Base-by-base conservation (phyloP, 2,888 invertebrate genomes). In the Amitus sp. region DNA sequence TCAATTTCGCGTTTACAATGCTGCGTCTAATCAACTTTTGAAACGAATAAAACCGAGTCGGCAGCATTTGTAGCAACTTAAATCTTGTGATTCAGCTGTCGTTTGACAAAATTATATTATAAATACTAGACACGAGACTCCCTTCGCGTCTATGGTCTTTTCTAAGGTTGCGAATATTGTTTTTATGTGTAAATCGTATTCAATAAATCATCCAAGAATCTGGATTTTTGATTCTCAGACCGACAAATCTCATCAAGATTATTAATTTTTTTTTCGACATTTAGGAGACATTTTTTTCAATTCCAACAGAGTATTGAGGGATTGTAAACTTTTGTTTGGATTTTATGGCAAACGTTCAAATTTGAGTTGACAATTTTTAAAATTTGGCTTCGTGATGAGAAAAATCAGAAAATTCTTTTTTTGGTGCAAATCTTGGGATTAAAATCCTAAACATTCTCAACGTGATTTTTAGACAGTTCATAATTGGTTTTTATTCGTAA, bases 311-410 rank as follows among this genome's bases (percentile, higher is more conserved):
- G n/a, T n/a, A n/a, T n/a, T n/a, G n/a, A n/a, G n/a, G n/a, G n/a
- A n/a, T n/a, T n/a, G n/a, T n/a, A n/a, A n/a, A n/a, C n/a, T n/a
- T n/a, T n/a, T n/a, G n/a, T n/a, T n/a, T n/a, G n/a, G n/a, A n/a
- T n/a, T n/a, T n/a, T n/a, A n/a, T n/a, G n/a, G n/a, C n/a, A n/a
- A n/a, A n/a, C n/a, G n/a, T n/a, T n/a, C n/a, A n/a, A n/a, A n/a
- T n/a, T n/a, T n/a, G n/a, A n/a, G n/a, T n/a, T n/a, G n/a, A n/a
- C n/a, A 23, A 23, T 23, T 3, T 23, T 82, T 84, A 23, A n/a
- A 84, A 72, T 80, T 83, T 37, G 90, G n/a, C 23, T 23, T 23
- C 23, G 23, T 7, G 23, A 23, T 23, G 23, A n/a, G n/a, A n/a
- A n/a, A n/a, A n/a, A n/a, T n/a, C n/a, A n/a, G n/a, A n/a, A n/a